Evolutionary conservation across 2,797 vertebrate species (phyloP).

Genomic region (Valencia hispanica): DNA sequence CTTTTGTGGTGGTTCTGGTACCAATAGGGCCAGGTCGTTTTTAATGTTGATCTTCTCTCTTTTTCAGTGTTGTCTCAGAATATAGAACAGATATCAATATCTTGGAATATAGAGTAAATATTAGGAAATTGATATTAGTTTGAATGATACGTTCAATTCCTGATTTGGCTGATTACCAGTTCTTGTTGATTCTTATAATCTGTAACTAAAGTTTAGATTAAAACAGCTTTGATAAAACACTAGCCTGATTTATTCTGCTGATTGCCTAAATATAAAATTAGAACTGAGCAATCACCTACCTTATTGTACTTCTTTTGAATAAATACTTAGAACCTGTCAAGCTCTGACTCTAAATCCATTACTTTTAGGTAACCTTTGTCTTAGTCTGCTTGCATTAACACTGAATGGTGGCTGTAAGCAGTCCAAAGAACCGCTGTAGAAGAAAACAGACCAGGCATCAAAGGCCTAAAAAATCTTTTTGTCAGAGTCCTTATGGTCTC

Average conservation of each 20-base stretch:
- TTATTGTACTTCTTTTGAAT: background rate
- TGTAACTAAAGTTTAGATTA: background rate
- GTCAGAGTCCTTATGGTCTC: conserved; percentile 33
- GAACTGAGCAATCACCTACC: background rate
- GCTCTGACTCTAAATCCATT: background rate
- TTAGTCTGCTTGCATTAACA: conserved; percentile 12
- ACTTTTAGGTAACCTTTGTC: background rate
- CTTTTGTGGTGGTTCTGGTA: too few relatives aligned
- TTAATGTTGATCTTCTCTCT: too few relatives aligned
- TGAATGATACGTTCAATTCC: too few relatives aligned
- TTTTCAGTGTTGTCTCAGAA: too few relatives aligned
- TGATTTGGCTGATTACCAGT: too few relatives aligned
- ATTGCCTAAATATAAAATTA: background rate
- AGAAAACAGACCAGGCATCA: conserved; percentile 32
- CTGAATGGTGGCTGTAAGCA: conserved; percentile 7
- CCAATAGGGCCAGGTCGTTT: too few relatives aligned
- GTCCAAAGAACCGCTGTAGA: conserved; percentile 12
- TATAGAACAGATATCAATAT: too few relatives aligned
- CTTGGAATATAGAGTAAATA: too few relatives aligned
- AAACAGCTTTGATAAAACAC: background rate
- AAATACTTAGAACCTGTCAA: background rate
- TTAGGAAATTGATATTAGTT: too few relatives aligned
- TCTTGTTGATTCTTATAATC: too few relatives aligned
- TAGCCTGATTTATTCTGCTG: background rate
- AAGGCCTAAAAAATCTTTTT: conserved; percentile 30